Evolutionary conservation across 37 sponge, comb jelly and placozoan species (phyloP), one percentile per base, ranked within the genome.

Genomic region (Ianthella basta): DNA sequence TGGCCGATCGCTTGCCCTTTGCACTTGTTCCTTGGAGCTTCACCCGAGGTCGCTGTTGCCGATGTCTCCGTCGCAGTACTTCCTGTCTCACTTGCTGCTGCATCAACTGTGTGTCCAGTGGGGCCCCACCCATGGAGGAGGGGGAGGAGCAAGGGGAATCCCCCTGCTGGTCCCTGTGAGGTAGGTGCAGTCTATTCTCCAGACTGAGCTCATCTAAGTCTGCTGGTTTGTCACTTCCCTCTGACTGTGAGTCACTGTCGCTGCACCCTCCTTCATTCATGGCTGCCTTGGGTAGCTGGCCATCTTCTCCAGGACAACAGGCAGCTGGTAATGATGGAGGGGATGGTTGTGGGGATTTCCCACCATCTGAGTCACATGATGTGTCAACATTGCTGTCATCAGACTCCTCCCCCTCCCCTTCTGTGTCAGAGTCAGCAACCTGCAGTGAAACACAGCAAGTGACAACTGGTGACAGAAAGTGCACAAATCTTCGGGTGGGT

Each of bases 131-230:
- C 21, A 0, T 61, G 64, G 64, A 61, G 27, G 24, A 6, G 64
- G 64, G 10, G 27, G 24, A 6, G 29, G 64, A 61, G 29, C 64
- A n/a, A 61, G 64, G 24, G 29, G 29, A 27, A 61, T n/a, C 25
- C 29, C 25, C 64, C n/a, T 13, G 27, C 61, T 72, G 15, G 79
- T 88, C 89, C 30, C 89, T 83, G 32, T 78, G 69, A 36, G 89
- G 89, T 23, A 39, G 78, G 30, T 79, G 40, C 4, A n/a, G 39
- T 56, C 70, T 75, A 56, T 83, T 88, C 37, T 84, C 54, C 0
- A 67, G 68, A 24, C 84, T 78, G 29, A 87, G 75, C 23, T 33
- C 21, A 15, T 34, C 37, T 37, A 59, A n/a, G 16, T 56, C 85
- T 32, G 40, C 77, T 59, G 61, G 25, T 4, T 16, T 41, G 14